phyloP scores from a whole-genome alignment of 2,888 invertebrate genomes.

The Eulithis prunata region DNA sequence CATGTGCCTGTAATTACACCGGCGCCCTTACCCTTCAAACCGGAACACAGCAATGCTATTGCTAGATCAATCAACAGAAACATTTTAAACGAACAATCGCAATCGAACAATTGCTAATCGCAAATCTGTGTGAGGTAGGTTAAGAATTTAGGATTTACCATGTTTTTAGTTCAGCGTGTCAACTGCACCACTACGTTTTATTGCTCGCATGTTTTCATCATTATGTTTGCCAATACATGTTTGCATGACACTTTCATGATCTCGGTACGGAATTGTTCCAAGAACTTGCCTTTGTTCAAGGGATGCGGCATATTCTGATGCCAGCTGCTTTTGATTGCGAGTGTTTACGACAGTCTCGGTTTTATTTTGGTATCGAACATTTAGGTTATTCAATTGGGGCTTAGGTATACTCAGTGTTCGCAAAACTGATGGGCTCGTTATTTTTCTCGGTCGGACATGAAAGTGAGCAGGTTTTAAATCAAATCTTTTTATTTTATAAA shows the following conservation, averaged over 20 bases:
- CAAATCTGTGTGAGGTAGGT: slow-evolving; percentile 22
- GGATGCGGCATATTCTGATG: slow-evolving; percentile 18
- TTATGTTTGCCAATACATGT: slow-evolving; percentile 19
- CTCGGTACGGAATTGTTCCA: slow-evolving; percentile 18
- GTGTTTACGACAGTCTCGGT: slow-evolving; percentile 28
- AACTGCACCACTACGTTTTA: slow-evolving; percentile 27
- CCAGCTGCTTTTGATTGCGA: slow-evolving; percentile 17
- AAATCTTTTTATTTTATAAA: slow-evolving; percentile 6
- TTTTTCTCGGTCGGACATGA: slow-evolving; percentile 23
- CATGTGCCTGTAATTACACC: too few species aligned
- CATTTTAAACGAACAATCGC: too few species aligned
- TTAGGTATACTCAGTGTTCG: slow-evolving; percentile 5
- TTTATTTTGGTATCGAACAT: slow-evolving; percentile 30
- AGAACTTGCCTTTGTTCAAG: slow-evolving; percentile 23
- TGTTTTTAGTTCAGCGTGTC: slow-evolving; percentile 22
- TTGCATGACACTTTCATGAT: slow-evolving; percentile 12
- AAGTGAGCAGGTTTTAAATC: slow-evolving; percentile 20
- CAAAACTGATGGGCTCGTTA: slow-evolving; percentile 25
- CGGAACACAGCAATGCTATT: too few species aligned
- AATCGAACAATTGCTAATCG: background rate
- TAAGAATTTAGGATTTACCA: slow-evolving; percentile 20
- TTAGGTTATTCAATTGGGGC: slow-evolving; percentile 27
- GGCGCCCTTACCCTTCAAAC: too few species aligned
- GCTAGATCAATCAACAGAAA: too few species aligned
- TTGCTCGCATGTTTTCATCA: slow-evolving; percentile 15